Evolutionary conservation across 1,140 invertebrate genomes (phyloP).

Genomic region (Gryon sp.): DNA sequence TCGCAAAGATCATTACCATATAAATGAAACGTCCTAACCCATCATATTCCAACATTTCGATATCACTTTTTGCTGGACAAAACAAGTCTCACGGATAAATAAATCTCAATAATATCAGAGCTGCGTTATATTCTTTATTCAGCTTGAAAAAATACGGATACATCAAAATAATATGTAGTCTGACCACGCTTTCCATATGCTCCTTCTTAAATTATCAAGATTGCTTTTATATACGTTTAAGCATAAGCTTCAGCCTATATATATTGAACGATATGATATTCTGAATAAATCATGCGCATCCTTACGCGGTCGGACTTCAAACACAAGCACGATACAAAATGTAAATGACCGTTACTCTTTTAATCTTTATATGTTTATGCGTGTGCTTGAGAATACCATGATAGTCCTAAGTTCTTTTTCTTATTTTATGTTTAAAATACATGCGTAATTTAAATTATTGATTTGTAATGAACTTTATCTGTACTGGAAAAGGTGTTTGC

Average conservation of each 20-base stretch:
- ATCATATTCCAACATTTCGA: not conserved
- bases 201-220: conserved; percentile 36
- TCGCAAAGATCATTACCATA: no score
- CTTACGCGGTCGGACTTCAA: conserved; percentile 28
- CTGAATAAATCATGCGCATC: conserved; percentile 28
- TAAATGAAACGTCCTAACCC: conserved; percentile 30
- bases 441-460: conserved; percentile 34
- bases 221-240: not conserved
- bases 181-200: conserved; percentile 38
- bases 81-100: not conserved
- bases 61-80: not conserved
- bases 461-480: conserved; percentile 51
- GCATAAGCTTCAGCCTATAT: conserved; percentile 20
- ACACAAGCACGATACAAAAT: conserved; percentile 14
- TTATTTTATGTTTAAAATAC: conserved; percentile 24
- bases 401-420: conserved; percentile 7
- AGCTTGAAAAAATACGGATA: conserved; percentile 5
- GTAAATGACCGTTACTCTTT: conserved; percentile 25
- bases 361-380: conserved; percentile 36
- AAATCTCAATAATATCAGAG: not conserved
- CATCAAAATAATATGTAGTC: conserved; percentile 1
- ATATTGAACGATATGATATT: conserved; percentile 10
- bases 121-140: not conserved
- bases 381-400: not conserved
- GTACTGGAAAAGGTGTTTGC: conserved; percentile 37